Evolutionary conservation across 1,140 invertebrate species (phyloP).

Genomic region (Drosophila grimshawi): DNA sequence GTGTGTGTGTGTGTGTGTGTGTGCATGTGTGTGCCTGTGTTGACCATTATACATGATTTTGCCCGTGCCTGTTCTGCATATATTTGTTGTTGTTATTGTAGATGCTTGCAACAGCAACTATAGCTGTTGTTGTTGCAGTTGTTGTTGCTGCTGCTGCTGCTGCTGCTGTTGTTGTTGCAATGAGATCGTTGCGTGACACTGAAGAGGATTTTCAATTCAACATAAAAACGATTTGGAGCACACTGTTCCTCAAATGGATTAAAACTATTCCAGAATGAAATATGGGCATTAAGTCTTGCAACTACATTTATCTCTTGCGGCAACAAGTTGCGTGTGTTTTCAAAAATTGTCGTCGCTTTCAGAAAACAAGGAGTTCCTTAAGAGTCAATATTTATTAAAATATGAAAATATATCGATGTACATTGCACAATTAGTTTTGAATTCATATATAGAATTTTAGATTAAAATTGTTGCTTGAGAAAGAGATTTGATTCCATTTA

Average conservation of each 20-base stretch:
- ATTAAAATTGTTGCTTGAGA: no score
- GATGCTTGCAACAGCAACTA: slow-evolving; percentile 43
- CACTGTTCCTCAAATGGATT: slow-evolving; percentile 56
- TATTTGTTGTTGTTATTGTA: slow-evolving; percentile 44
- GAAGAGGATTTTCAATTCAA: slow-evolving; percentile 79
- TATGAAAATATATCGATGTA: no score
- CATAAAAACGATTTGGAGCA: slow-evolving; percentile 72
- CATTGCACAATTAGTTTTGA: no score
- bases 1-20: slow-evolving; percentile 4
- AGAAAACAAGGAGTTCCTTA: no score
- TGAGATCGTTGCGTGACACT: slow-evolving; percentile 57
- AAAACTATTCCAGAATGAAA: slow-evolving; percentile 32
- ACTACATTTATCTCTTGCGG: slow-evolving; percentile 11
- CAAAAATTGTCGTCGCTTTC: no score
- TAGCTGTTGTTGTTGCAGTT: slow-evolving; percentile 13
- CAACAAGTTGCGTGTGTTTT: not conserved
- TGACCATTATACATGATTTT: slow-evolving; percentile 62
- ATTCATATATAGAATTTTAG: no score
- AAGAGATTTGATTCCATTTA: no score
- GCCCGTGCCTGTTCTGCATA: slow-evolving; percentile 44
- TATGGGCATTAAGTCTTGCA: not conserved
- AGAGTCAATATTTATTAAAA: no score
- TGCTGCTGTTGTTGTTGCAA: slow-evolving; percentile 20
- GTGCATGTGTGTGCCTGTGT: slow-evolving; percentile 3
- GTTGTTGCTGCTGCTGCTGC: slow-evolving; percentile 22